phyloP scores from a whole-genome alignment of 2,113 vertebrate genomes.

The Colinus virginianus region DNA sequence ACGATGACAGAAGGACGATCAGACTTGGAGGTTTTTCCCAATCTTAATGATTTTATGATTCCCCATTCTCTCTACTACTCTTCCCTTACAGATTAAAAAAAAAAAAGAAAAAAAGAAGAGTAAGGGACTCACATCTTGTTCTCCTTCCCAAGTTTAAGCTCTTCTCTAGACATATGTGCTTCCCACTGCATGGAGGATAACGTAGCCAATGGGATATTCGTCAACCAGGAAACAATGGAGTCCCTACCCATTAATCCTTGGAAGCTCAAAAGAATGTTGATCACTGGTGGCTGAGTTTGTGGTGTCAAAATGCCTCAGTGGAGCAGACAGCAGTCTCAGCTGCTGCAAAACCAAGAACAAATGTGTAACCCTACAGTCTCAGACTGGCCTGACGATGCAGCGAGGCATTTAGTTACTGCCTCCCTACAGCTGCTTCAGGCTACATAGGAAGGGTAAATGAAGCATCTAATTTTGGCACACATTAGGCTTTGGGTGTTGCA shows the following conservation, averaged over 20 bases:
- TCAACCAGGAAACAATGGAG: neutral
- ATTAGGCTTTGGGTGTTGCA: neutral
- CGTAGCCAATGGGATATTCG: neutral
- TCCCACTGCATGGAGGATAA: neutral
- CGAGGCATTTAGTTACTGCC: neutral
- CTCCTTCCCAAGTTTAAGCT: neutral
- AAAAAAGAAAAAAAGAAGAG: neutral
- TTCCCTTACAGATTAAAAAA: neutral
- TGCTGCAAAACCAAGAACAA: neutral
- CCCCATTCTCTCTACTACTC: neutral
- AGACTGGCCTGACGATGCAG: neutral
- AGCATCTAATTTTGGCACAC: neutral
- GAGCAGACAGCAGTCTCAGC: neutral
- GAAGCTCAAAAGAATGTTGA: neutral
- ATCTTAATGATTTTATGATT: neutral
- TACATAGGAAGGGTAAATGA: accelerated
- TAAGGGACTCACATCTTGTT: neutral
- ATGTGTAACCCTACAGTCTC: neutral
- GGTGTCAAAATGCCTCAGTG: neutral
- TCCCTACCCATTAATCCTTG: neutral
- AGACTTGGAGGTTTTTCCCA: too few relatives aligned
- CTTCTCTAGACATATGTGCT: neutral
- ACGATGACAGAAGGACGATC: too few relatives aligned
- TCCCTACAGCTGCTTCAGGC: neutral
- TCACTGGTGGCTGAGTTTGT: neutral